These are phyloP conservation scores for Macrotrachela quadricornifera DNA, from an alignment of 1,140 invertebrate species.

Conservation along the genomic window DNA sequence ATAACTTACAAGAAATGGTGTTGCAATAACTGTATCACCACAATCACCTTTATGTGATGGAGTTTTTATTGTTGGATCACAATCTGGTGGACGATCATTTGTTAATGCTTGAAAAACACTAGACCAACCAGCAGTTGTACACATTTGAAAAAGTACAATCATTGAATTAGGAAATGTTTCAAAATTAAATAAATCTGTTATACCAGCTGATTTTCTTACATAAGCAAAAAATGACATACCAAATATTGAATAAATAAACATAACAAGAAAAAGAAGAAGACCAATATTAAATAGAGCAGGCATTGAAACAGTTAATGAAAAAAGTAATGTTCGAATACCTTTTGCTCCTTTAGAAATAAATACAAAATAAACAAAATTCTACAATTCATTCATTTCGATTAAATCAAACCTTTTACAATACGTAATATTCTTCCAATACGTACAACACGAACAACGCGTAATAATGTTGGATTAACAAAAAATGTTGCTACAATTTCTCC, in stretches of 20 bases:
- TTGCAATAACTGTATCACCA: slow-evolving; percentile 69
- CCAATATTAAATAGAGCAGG: slow-evolving; percentile 96
- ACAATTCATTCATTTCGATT: too few relatives aligned
- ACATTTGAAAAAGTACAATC: slow-evolving; percentile 94
- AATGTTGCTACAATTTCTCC: slow-evolving; percentile 83
- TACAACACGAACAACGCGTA: slow-evolving; percentile 85
- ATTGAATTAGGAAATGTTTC: slow-evolving; percentile 94
- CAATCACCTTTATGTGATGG: slow-evolving; percentile 68
- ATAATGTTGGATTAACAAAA: slow-evolving; percentile 85
- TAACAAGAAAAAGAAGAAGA: slow-evolving; percentile 80
- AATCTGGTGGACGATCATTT: slow-evolving; percentile 54
- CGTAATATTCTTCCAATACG: slow-evolving; percentile 87
- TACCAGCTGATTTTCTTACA: slow-evolving; percentile 68
- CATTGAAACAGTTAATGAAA: slow-evolving; percentile 87
- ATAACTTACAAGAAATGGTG: slow-evolving; percentile 77
- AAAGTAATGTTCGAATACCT: slow-evolving; percentile 82
- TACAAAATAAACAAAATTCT: too few relatives aligned
- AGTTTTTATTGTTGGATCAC: slow-evolving; percentile 39
- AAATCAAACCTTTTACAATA: slow-evolving; percentile 83
- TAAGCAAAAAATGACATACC: slow-evolving; percentile 99
- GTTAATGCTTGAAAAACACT: slow-evolving; percentile 81
- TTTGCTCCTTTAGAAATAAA: too few relatives aligned
- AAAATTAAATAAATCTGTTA: slow-evolving; percentile 93
- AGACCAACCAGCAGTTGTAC: slow-evolving; percentile 90
- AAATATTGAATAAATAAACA: slow-evolving; percentile 98